Evolutionary conservation across 1,140 invertebrate species (phyloP), one percentile per base, ranked within the genome.

Genomic region (Macrocentrus cingulum): DNA sequence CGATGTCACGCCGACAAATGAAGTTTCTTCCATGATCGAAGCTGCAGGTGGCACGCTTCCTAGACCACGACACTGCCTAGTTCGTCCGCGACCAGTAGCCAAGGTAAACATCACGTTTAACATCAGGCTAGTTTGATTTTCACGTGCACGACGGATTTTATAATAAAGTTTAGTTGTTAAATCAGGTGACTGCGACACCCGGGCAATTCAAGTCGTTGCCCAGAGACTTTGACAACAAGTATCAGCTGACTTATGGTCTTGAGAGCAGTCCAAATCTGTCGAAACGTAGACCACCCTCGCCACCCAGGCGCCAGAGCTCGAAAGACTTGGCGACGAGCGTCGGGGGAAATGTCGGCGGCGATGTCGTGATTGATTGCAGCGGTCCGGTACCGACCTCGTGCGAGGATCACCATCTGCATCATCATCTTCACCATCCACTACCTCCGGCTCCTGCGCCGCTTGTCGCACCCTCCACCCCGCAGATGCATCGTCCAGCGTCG

Each of bases 1-100:
- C 15, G 91, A 94, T 74, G 87, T 93, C 41, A 93, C 91, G 18
- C 91, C 91, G 1, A 94, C 91, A 50, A 93, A 93, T 70, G 91
- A 94, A 77, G 82, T 80, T 15, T 81, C 81, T 0, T 70, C 65
- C 64, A 74, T 66, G 36, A 75, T 77, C 36, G 85, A 89, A 55
- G 79, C 82, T 60, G 88, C 89, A 15, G 91, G 91, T 4, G 91
- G 92, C 20, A 95, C 90, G 2, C 78, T 92, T 58, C 91, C 94
- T 0, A 85, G 93, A 59, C 94, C 92, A 2, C 84, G 91, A 67
- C 88, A 83, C 44, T 79, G 86, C 8, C 80, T 91, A 3, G 89
- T 91, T 9, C 87, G 92, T 67, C 89, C 89, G 2, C 79, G 90
- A 57, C 91, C 91, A n/a, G 86, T 94, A 11, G 91, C 92, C 1